Conservation (phyloP, 1,140 invertebrate species). For the Asbolus verrucosus region DNA sequence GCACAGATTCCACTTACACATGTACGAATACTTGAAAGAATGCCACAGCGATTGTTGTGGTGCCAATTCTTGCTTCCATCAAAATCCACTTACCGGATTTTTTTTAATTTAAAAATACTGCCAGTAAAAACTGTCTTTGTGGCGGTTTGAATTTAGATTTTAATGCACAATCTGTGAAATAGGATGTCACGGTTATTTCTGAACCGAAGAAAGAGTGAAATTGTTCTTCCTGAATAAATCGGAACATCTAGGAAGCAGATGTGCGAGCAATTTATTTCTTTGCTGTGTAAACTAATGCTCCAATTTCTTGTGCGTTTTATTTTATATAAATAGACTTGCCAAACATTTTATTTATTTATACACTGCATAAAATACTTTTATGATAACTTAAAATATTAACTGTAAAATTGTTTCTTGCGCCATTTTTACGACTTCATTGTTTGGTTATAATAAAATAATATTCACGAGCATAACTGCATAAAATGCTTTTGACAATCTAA, state of each 20-base stretch:
- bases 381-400: conserved; percentile 11
- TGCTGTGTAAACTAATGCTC: neutral
- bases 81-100: conserved; percentile 24
- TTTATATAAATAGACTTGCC: conserved; percentile 15
- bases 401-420: neutral
- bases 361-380: conserved; percentile 13
- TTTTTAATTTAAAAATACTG: conserved; percentile 31
- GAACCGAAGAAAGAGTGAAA: conserved; percentile 24
- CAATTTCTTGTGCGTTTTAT: conserved; percentile 25
- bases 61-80: conserved; percentile 10
- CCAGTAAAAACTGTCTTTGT: too few relatives aligned
- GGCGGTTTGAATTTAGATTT: conserved; percentile 9
- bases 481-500: too few relatives aligned
- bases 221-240: conserved; percentile 29
- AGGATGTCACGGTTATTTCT: conserved; percentile 19
- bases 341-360: conserved; percentile 30
- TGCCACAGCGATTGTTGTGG: conserved; percentile 17
- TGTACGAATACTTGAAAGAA: conserved; percentile 24
- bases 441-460: too few relatives aligned
- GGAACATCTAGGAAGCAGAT: conserved; percentile 21
- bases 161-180: conserved; percentile 22
- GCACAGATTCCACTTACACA: conserved; percentile 9
- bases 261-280: conserved; percentile 20
- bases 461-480: too few relatives aligned
- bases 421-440: too few relatives aligned